phyloP scores from a whole-genome alignment of 1,140 invertebrate genomes.

The Streblospio benedicti region DNA sequence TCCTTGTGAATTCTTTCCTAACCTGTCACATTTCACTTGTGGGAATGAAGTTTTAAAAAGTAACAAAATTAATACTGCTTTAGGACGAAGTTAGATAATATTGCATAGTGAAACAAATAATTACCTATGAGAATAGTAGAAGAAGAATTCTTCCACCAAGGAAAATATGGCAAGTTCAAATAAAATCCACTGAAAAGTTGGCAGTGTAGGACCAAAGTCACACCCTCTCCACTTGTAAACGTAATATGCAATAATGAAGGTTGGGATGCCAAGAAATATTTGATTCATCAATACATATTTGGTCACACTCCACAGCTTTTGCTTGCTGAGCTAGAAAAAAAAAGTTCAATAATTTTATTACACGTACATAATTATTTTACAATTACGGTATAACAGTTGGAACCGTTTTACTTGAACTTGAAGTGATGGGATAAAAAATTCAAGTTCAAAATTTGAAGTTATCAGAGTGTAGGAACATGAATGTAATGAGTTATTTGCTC shows the following conservation, averaged over 20 bases:
- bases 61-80: neutral
- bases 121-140: constrained; percentile 79
- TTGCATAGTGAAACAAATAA: neutral
- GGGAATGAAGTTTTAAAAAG: neutral
- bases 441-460: too few species aligned
- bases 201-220: constrained; percentile 58
- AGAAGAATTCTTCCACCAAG: constrained; percentile 71
- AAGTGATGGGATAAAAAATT: too few species aligned
- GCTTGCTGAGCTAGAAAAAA: constrained; percentile 27
- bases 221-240: constrained; percentile 62
- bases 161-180: constrained; percentile 68
- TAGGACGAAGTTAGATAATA: neutral
- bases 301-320: constrained; percentile 53
- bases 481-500: too few species aligned
- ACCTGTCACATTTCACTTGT: neutral
- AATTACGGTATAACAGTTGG: too few species aligned
- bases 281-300: constrained; percentile 70
- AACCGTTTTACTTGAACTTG: too few species aligned
- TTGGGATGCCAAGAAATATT: constrained; percentile 60
- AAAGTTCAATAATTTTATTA: neutral
- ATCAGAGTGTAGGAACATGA: too few species aligned
- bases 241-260: constrained; percentile 56
- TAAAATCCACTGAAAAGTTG: constrained; percentile 74
- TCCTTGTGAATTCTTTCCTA: neutral
- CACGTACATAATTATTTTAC: too few species aligned